phyloP scores from a whole-genome alignment of 2,888 invertebrate genomes.

The Mythimna vitellina region DNA sequence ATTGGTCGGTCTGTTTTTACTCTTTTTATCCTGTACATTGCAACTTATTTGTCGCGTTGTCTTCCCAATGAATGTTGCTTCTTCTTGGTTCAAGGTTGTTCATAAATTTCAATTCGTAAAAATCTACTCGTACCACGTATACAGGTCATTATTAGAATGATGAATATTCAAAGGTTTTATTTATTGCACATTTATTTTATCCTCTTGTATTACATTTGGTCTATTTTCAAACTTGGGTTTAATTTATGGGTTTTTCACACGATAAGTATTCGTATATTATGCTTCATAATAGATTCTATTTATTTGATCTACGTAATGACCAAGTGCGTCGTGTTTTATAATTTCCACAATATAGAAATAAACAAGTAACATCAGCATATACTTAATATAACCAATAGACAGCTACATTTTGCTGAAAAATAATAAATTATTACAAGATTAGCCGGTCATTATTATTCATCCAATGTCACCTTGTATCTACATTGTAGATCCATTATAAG shows the following conservation, averaged over 20 bases:
- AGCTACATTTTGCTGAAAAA: constrained; percentile 34
- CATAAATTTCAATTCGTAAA: not conserved
- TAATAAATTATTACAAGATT: constrained; percentile 38
- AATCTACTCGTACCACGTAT: not conserved
- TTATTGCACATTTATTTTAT: not conserved
- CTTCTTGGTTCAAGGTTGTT: constrained; percentile 2
- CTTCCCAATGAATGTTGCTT: not conserved
- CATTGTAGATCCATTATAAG: constrained; percentile 37
- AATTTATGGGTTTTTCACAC: constrained; percentile 21
- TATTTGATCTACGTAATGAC: constrained; percentile 3
- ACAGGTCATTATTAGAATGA: not conserved
- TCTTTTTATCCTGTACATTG: constrained; percentile 8
- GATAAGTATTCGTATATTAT: not conserved
- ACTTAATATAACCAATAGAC: constrained; percentile 26
- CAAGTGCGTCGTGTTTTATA: constrained; percentile 19
- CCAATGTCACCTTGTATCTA: constrained; percentile 42
- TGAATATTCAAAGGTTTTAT: constrained; percentile 15
- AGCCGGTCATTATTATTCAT: constrained; percentile 41
- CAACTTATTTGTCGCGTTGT: not conserved
- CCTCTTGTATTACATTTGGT: not conserved
- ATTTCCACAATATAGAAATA: constrained; percentile 13
- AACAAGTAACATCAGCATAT: constrained; percentile 3
- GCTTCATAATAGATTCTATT: constrained; percentile 28
- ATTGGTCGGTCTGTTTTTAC: constrained; percentile 36
- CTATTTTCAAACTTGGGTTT: constrained; percentile 19